These are phyloP conservation scores for Laticauda laticaudata DNA, from an alignment of 2,113 vertebrate genomes.

Conservation along the genomic window DNA sequence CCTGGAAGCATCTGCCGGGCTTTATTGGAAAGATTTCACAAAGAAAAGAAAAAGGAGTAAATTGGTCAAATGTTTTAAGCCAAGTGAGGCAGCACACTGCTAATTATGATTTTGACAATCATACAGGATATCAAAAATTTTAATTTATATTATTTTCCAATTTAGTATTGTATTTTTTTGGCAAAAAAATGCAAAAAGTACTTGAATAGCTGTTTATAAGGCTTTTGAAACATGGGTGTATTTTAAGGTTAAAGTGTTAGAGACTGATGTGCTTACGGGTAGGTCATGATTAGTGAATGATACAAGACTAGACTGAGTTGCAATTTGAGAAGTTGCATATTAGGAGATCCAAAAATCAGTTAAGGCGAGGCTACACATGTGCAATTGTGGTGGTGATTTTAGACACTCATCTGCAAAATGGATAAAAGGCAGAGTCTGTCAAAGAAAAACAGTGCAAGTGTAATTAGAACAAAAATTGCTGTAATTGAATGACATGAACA, in stretches of 20 bases:
- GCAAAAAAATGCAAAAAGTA: neutral
- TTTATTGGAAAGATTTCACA: conserved; percentile 69
- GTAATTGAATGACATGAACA: neutral
- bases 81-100: neutral
- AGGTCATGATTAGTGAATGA: neutral
- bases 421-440: neutral
- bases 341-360: neutral
- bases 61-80: neutral
- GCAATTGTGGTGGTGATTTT: neutral
- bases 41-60: conserved; percentile 57
- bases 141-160: neutral
- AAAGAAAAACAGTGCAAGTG: neutral
- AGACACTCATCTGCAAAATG: neutral
- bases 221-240: neutral
- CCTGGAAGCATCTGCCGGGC: conserved; percentile 76
- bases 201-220: neutral
- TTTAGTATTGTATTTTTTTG: neutral
- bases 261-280: neutral
- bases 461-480: neutral
- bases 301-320: neutral
- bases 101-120: neutral
- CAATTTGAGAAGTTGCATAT: neutral
- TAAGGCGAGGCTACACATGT: neutral
- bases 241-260: neutral
- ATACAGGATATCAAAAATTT: neutral